Percentiles rank a stretch among this genome's conserved stretches.
Evolutionary conservation across 2,888 invertebrate species (phyloP).

Genomic region (Mesochorus sp.): DNA sequence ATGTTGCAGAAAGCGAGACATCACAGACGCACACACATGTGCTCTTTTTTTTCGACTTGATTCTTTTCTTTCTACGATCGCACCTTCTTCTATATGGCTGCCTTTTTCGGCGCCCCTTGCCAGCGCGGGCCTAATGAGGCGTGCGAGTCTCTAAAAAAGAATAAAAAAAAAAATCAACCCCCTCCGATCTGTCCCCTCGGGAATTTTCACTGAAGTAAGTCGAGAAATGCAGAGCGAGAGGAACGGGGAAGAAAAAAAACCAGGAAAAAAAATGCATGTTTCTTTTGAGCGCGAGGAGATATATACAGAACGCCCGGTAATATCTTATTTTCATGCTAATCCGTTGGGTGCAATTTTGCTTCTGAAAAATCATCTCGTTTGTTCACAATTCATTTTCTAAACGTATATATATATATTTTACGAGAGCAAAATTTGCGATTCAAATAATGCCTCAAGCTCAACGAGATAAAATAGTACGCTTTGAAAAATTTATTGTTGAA

Average conservation of each 20-base stretch:
- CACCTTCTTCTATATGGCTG: slow-evolving; percentile 10
- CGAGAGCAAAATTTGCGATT: no score
- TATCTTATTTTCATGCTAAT: slow-evolving; percentile 56
- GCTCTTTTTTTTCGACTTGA: slow-evolving; percentile 5
- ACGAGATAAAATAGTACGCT: no score
- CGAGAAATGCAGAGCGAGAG: not conserved
- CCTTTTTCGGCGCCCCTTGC: slow-evolving; percentile 17
- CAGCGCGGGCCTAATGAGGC: slow-evolving; percentile 57
- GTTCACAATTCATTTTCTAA: slow-evolving; percentile 30
- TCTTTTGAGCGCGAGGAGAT: not conserved
- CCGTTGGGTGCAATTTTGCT: slow-evolving; percentile 15
- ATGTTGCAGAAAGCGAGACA: slow-evolving; percentile 18
- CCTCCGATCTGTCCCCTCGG: slow-evolving; percentile 14
- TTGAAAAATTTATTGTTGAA: no score
- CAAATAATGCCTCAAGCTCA: no score
- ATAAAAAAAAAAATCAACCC: slow-evolving; percentile 27
- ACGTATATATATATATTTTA: no score
- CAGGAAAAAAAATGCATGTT: not conserved
- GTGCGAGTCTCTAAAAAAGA: slow-evolving; percentile 31
- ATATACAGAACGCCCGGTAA: slow-evolving; percentile 25
- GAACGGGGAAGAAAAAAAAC: not conserved
- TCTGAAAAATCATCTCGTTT: slow-evolving; percentile 39
- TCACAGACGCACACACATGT: not conserved
- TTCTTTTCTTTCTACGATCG: slow-evolving; percentile 16
- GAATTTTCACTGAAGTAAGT: slow-evolving; percentile 30